These are phyloP conservation scores for Aphelinus certus DNA, from an alignment of 1,140 invertebrate genomes.

Conservation along the genomic window DNA sequence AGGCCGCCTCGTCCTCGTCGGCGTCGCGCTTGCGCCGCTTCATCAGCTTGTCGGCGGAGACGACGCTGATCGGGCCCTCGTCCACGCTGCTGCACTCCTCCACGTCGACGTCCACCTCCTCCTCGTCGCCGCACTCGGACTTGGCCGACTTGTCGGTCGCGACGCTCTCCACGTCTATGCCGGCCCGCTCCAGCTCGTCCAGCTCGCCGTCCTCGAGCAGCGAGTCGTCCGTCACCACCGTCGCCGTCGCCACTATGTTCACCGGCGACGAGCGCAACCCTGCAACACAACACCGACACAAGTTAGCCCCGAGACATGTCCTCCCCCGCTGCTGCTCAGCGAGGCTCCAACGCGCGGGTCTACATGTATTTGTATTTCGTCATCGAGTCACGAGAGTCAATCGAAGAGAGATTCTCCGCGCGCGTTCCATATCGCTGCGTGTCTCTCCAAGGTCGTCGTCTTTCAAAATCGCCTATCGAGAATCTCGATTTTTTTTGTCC, in stretches of 20 bases:
- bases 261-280: slow-evolving; percentile 56
- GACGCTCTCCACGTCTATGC: slow-evolving; percentile 62
- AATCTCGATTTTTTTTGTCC: neutral
- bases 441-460: too few species aligned
- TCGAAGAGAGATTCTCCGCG: too few species aligned
- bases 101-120: slow-evolving; percentile 68
- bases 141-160: slow-evolving; percentile 61
- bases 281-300: slow-evolving; percentile 31
- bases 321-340: too few species aligned
- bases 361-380: too few species aligned
- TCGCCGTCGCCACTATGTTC: slow-evolving; percentile 60
- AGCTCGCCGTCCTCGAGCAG: slow-evolving; percentile 54
- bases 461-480: neutral
- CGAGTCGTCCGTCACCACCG: slow-evolving; percentile 57
- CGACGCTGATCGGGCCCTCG: slow-evolving; percentile 50
- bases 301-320: too few species aligned
- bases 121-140: slow-evolving; percentile 57
- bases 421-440: too few species aligned
- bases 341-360: too few species aligned
- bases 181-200: slow-evolving; percentile 51
- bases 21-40: slow-evolving; percentile 23
- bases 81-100: slow-evolving; percentile 68
- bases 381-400: too few species aligned
- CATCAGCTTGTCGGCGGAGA: slow-evolving; percentile 28
- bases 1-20: slow-evolving; percentile 38